A percentile compares a stretch with the other conserved stretches of the same genome.
Evolutionary conservation across 2,113 vertebrate species (phyloP).

Genomic region (Centrocercus urophasianus): DNA sequence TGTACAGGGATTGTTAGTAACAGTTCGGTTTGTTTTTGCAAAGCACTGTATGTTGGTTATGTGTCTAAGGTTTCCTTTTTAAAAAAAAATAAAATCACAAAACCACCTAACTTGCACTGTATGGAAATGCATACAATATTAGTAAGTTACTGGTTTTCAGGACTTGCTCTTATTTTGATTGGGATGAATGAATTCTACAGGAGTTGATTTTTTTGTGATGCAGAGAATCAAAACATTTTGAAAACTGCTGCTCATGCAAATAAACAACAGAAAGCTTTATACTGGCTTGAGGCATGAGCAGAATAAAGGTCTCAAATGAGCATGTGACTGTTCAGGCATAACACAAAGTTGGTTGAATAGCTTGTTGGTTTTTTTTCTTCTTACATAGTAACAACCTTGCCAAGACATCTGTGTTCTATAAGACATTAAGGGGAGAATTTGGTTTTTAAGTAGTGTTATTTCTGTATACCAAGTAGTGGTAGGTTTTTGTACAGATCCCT

Average conservation of each 20-base stretch:
- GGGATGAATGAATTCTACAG: background rate
- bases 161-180: background rate
- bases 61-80: background rate
- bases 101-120: accelerated
- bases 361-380: background rate
- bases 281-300: conserved; percentile 33
- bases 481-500: background rate
- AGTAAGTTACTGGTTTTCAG: background rate
- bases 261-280: conserved; percentile 12
- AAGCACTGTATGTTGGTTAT: background rate
- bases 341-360: conserved; percentile 52
- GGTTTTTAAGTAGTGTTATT: background rate
- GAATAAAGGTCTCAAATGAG: background rate
- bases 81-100: background rate
- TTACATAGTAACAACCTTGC: conserved; percentile 44
- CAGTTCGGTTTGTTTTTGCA: background rate
- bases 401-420: conserved; percentile 58
- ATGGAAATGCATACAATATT: background rate
- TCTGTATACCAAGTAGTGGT: background rate
- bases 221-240: background rate
- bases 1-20: background rate
- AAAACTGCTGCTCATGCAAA: background rate
- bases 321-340: conserved; percentile 30
- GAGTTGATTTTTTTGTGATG: background rate
- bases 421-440: conserved; percentile 6